phyloP scores from a whole-genome alignment of 2,113 vertebrate genomes.

The Ursus arctos region DNA sequence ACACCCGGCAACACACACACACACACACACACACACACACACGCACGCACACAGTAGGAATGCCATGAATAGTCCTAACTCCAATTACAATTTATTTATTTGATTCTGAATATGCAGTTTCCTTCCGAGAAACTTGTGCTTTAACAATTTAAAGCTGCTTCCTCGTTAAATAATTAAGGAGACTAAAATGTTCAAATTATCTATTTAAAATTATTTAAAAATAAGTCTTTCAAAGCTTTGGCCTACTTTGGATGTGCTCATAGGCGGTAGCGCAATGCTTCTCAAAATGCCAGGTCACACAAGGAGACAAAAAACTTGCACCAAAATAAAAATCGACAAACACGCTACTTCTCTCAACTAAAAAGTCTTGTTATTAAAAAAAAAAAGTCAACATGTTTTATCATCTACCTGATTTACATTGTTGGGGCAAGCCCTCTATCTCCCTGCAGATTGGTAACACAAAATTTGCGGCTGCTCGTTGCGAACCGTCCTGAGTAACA shows the following conservation, averaged over 20 bases:
- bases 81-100: not conserved
- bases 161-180: not conserved
- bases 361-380: not conserved
- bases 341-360: not conserved
- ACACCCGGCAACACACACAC: not conserved
- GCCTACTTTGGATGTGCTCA: not conserved
- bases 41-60: accelerated
- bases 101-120: not conserved
- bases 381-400: not conserved
- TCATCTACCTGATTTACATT: not conserved
- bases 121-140: not conserved
- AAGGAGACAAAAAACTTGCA: not conserved
- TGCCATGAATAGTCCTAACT: not conserved
- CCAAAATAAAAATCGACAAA: not conserved
- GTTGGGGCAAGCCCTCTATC: too few species aligned
- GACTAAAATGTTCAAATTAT: not conserved
- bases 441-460: not conserved
- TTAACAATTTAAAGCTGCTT: not conserved
- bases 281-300: not conserved
- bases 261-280: too few species aligned
- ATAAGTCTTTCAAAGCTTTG: not conserved
- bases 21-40: not conserved
- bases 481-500: not conserved
- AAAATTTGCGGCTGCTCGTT: not conserved
- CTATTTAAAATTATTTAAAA: conserved; percentile 12